These are phyloP conservation scores for Ceraclea dissimilis DNA, from an alignment of 2,888 invertebrate genomes.

Conservation along the genomic window DNA sequence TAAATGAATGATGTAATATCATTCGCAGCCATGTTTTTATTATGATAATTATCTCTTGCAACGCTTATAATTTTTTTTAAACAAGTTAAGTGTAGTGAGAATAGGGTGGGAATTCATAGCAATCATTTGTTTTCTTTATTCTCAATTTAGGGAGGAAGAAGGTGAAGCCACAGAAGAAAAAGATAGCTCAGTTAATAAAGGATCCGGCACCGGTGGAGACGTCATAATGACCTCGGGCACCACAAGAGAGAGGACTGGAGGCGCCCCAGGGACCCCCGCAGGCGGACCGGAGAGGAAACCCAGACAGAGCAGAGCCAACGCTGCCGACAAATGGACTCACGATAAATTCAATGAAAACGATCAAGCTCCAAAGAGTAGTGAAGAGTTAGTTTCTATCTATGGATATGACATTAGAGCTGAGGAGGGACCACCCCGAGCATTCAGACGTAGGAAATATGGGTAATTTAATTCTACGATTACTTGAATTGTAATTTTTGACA, in stretches of 20 bases:
- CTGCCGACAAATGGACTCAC: constrained; percentile 72
- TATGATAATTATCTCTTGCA: no score
- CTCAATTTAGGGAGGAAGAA: constrained; percentile 10
- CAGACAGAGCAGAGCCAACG: constrained; percentile 52
- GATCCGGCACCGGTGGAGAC: constrained; percentile 30
- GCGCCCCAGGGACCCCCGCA: constrained; percentile 34
- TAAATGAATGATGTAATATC: no score
- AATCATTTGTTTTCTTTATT: no score
- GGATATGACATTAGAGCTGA: constrained; percentile 94
- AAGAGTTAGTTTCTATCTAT: constrained; percentile 78
- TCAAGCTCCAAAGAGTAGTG: constrained; percentile 78
- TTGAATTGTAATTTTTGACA: no score
- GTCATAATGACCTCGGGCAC: constrained; percentile 29
- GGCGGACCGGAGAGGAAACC: constrained; percentile 38
- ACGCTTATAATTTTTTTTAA: neutral
- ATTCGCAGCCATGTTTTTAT: no score
- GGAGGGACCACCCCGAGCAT: constrained; percentile 81
- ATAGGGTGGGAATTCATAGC: no score
- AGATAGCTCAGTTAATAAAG: constrained; percentile 27
- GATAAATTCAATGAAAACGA: constrained; percentile 76
- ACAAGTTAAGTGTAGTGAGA: no score
- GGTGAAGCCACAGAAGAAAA: constrained; percentile 34
- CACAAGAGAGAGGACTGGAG: constrained; percentile 29
- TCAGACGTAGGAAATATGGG: constrained; percentile 82
- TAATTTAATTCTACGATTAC: no score